These are phyloP conservation scores for Cetonia aurata DNA, from an alignment of 2,888 invertebrate species.

Conservation along the genomic window DNA sequence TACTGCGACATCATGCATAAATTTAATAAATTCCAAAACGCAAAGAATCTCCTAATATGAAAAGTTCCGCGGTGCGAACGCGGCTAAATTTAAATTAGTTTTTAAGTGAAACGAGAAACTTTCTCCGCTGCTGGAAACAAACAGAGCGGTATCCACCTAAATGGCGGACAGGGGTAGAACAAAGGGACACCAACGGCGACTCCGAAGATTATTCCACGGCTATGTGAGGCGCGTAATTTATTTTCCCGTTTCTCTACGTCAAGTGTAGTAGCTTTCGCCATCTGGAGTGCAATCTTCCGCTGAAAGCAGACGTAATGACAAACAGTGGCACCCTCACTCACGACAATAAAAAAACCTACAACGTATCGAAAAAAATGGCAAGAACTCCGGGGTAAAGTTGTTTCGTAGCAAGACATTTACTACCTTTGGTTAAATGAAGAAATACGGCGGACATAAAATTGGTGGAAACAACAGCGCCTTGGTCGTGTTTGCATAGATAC, in stretches of 20 bases:
- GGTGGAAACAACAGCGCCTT: slow-evolving; percentile 58
- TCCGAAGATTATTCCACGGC: slow-evolving; percentile 4
- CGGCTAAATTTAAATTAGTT: slow-evolving; percentile 34
- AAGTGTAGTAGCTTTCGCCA: slow-evolving; percentile 2
- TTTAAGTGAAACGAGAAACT: slow-evolving; percentile 16
- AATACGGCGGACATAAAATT: slow-evolving; percentile 67
- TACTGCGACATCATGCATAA: slow-evolving; percentile 6
- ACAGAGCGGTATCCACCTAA: slow-evolving; percentile 8
- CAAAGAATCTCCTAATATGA: slow-evolving; percentile 30
- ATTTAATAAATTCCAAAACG: slow-evolving; percentile 23
- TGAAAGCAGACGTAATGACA: slow-evolving; percentile 19
- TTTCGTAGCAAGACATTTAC: neutral
- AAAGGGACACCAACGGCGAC: slow-evolving; percentile 2
- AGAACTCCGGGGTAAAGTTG: neutral
- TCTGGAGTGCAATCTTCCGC: slow-evolving; percentile 2
- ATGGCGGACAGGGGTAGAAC: neutral
- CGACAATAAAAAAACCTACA: neutral
- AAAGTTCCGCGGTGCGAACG: slow-evolving; percentile 21
- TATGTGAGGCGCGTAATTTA: slow-evolving; percentile 8
- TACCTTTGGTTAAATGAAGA: slow-evolving; percentile 61
- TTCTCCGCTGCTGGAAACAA: neutral
- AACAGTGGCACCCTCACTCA: neutral
- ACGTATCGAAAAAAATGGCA: neutral
- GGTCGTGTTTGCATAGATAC: slow-evolving; percentile 30
- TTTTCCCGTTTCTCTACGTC: neutral